Conservation (phyloP, 2,113 vertebrate genomes). For the Athene noctua region DNA sequence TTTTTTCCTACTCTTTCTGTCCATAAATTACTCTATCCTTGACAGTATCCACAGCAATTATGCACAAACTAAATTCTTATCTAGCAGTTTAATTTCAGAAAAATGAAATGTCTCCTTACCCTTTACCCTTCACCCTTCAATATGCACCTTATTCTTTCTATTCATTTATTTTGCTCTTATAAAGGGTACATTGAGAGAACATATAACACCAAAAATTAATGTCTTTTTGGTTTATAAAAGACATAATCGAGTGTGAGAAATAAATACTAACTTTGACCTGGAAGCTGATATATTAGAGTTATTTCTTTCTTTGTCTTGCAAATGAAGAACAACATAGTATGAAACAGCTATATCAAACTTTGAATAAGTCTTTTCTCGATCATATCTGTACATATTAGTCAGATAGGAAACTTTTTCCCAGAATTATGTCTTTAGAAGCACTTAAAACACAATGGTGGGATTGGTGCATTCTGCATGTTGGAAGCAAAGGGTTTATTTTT, state of each 20-base stretch:
- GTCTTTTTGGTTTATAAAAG: not conserved
- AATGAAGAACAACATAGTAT: not conserved
- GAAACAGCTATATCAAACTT: not conserved
- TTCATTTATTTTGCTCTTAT: not conserved
- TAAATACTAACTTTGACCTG: not conserved
- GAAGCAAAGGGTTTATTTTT: not conserved
- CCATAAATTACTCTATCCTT: not conserved
- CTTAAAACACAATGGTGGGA: not conserved
- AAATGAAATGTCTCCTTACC: not conserved
- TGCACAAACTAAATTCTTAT: not conserved
- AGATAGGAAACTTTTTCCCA: not conserved
- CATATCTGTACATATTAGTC: not conserved
- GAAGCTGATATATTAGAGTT: not conserved
- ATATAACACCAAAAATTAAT: not conserved
- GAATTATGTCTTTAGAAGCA: not conserved
- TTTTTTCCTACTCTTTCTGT: not conserved
- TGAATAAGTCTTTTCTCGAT: not conserved
- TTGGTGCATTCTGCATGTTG: not conserved
- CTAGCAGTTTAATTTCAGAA: not conserved
- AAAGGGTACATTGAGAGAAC: not conserved
- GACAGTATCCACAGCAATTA: not conserved
- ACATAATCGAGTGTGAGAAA: not conserved
- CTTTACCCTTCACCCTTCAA: not conserved
- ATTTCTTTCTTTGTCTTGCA: not conserved
- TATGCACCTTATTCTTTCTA: not conserved